phyloP scores from a whole-genome alignment of 2,888 invertebrate genomes.

The Eilema griseolum region DNA sequence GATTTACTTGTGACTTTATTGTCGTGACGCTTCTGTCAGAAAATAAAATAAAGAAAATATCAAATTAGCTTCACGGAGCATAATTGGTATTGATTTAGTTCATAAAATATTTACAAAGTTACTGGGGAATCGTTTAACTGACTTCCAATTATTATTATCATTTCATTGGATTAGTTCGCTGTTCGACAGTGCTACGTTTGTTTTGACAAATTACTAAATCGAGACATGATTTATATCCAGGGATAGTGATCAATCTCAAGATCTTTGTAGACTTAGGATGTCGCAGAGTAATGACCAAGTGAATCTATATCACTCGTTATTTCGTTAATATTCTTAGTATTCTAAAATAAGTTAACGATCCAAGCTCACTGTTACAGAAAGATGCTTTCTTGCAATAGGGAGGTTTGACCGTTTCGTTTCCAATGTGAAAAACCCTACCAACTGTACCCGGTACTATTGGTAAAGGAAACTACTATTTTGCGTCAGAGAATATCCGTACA shows the following conservation, averaged over 20 bases:
- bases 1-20: neutral
- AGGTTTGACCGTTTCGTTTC: neutral
- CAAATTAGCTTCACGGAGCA: neutral
- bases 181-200: neutral
- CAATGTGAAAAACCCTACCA: neutral
- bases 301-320: neutral
- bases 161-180: neutral
- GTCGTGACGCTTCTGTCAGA: neutral
- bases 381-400: neutral
- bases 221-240: neutral
- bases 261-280: neutral
- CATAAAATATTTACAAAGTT: neutral
- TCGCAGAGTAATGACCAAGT: neutral
- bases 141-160: neutral
- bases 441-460: no score
- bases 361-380: neutral
- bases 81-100: no score
- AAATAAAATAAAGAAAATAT: neutral
- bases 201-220: neutral
- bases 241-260: neutral
- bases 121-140: neutral
- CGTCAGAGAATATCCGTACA: neutral
- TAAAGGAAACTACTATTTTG: neutral
- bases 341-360: neutral
- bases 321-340: neutral